Base-by-base conservation (phyloP, 2,888 invertebrate species). In the Chrysodeixis includens region DNA sequence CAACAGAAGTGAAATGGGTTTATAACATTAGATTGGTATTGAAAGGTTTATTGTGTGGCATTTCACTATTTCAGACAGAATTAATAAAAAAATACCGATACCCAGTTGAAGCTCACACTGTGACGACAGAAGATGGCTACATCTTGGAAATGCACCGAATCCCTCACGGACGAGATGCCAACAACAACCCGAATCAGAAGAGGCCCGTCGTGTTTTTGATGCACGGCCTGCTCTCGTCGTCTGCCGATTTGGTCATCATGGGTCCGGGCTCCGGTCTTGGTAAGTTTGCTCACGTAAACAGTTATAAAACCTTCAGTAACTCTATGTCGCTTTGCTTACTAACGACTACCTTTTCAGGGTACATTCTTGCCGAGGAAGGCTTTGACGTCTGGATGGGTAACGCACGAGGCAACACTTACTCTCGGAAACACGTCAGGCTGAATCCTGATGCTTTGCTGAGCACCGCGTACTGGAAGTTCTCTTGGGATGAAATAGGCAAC, bases 321-420 rank as follows among this genome's bases (percentile, higher is more conserved):
- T 14, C 54, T 66, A n/a, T 32, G 20, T 10, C 9, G 46, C 20
- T 10, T 54, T 30, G 8, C 16, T 52, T 2, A 46, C 14, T 2
- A 14, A 54, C 20, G 30, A 12, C 4, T 30, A 35, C 5, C 61
- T 74, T 65, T 86, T 80, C 78, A 95, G 95, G 82, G 20, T 95
- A 95, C 79, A 84, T 95, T n/a, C 88, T 97, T 5, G 96, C 96
- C 2, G 97, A 97, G 78, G 92, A 93, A 79, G 97, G 97, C n/a
- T 97, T 96, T 78, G 97, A 97, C 72, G 97, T 97, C 0, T 98
- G 98, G 98, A 91, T 98, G 92, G 97, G 97, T 0, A 98, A 98
- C 85, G 96, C 96, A 14, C 96, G 98, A 5, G 98, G 98, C 9
- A 98, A 97, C 83, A 94, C 92, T 30, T 97, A 97, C 85, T 96